Evolutionary conservation across 2,888 invertebrate species (phyloP).

Genomic region (Pristionchus entomophagus): DNA sequence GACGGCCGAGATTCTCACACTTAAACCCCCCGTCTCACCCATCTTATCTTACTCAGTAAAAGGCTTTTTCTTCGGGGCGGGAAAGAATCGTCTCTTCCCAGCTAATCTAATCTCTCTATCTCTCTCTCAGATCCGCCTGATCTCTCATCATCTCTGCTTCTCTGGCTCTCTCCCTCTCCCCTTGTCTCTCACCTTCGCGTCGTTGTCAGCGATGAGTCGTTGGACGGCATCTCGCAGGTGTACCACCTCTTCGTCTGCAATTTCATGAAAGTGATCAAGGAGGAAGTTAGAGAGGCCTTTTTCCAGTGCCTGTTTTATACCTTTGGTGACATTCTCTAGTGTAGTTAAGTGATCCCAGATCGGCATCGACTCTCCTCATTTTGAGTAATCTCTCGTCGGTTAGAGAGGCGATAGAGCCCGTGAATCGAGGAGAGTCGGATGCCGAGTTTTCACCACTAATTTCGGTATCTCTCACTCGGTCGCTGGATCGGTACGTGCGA

Average conservation of each 20-base stretch:
- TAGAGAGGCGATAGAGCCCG: too few relatives aligned
- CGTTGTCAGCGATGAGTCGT: constrained; percentile 78
- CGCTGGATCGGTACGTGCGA: constrained; percentile 44
- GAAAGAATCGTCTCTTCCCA: background rate
- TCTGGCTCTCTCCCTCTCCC: background rate
- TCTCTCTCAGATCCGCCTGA: background rate
- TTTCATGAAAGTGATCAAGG: background rate
- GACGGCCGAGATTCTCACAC: background rate
- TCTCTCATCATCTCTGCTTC: constrained; percentile 32
- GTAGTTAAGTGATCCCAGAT: too few relatives aligned
- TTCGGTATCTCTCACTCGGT: constrained; percentile 23
- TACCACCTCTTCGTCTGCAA: constrained; percentile 78
- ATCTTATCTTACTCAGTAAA: constrained; percentile 27
- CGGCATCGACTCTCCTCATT: too few relatives aligned
- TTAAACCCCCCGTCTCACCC: constrained; percentile 33
- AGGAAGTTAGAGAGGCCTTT: background rate
- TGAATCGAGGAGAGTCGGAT: too few relatives aligned
- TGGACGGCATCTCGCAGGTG: constrained; percentile 78
- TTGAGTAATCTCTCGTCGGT: too few relatives aligned
- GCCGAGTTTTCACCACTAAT: background rate
- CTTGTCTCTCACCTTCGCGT: constrained; percentile 76
- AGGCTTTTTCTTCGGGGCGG: background rate
- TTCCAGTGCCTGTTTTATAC: too few relatives aligned
- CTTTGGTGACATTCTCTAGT: too few relatives aligned
- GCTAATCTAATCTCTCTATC: too few relatives aligned